Evolutionary conservation across 2,888 invertebrate species (phyloP), one percentile per base, ranked within the genome.

Genomic region (Leptopterna dolabrata): DNA sequence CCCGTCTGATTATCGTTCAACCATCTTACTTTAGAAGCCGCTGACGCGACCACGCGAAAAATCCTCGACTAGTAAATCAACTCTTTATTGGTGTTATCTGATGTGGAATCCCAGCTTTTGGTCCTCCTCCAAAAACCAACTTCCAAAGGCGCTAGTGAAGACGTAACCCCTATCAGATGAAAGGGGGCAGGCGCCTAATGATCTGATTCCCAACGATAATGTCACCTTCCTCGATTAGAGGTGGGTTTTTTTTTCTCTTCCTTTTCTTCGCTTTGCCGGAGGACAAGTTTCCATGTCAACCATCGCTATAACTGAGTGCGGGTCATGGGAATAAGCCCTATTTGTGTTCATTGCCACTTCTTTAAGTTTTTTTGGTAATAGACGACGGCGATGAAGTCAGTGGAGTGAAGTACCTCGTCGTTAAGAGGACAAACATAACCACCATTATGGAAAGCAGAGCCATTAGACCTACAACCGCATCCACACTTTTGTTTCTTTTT

Each of bases 371-470:
- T 63, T 63, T 63, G 24, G 63, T 63, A 63, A 63, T 63, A 24
- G 63, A 11, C 63, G 24, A 9, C 11, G 41, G n/a, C 78, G 45
- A 43, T 27, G 45, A 43, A 78, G 78, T 78, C 78, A 78, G 45
- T 78, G 78, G 78, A 78, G 78, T 78, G 78, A 47, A 78, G 78
- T 78, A 78, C 78, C 78, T 78, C 24, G 78, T 78, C 41, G 78
- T 78, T 78, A 36, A 43, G 45, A 47, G 76, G 29, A 41, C 43
- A 36, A 78, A 45, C 41, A 24, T 78, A 45, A 45, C 78, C 78
- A 45, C 78, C 24, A 78, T 78, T 78, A 78, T 47, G 45, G 27
- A 43, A 78, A 78, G 27, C 63, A 63, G n/a, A 24, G 63, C 63
- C 19, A 63, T 63, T 63, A 63, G 24, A 24, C 2, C 51, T n/a